These are phyloP conservation scores for Micrastur ruficollis DNA, from an alignment of 2,797 vertebrate species.

Conservation along the genomic window DNA sequence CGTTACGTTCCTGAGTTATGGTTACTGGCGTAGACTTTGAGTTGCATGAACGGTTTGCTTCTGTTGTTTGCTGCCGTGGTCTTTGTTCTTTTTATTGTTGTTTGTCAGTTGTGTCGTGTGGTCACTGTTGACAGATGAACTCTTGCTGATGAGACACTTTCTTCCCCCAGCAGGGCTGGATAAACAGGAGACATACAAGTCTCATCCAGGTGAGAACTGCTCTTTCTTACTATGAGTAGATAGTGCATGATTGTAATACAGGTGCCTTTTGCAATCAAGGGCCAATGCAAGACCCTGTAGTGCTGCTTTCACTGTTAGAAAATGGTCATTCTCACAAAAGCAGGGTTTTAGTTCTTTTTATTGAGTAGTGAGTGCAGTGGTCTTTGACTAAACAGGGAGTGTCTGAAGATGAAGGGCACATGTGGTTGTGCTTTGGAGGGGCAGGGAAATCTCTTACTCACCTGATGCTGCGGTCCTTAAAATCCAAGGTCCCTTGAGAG, in stretches of 20 bases:
- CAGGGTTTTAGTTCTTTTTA: not conserved
- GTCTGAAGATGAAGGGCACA: not conserved
- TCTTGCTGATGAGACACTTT: not conserved
- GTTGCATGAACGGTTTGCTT: slow-evolving; percentile 34
- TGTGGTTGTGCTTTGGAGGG: not conserved
- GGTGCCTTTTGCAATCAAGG: not conserved
- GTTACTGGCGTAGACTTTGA: not conserved
- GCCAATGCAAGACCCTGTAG: not conserved
- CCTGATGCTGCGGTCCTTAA: not conserved
- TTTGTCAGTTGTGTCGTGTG: not conserved
- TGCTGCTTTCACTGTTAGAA: not conserved
- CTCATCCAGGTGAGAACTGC: slow-evolving; percentile 37
- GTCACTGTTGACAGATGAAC: not conserved
- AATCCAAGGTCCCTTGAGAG: not conserved
- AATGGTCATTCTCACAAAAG: not conserved
- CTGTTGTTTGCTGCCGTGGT: slow-evolving; percentile 16
- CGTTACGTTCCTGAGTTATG: not conserved
- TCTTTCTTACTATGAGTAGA: not conserved
- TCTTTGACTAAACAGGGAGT: not conserved
- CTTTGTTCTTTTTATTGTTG: not conserved
- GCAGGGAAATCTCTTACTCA: not conserved
- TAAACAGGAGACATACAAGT: not conserved
- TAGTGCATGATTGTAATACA: fast-evolving
- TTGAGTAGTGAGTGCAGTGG: not conserved
- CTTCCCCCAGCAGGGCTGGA: slow-evolving; percentile 2